These are phyloP conservation scores for Phyllotis vaccarum DNA, from an alignment of 2,797 vertebrate species.

Conservation along the genomic window DNA sequence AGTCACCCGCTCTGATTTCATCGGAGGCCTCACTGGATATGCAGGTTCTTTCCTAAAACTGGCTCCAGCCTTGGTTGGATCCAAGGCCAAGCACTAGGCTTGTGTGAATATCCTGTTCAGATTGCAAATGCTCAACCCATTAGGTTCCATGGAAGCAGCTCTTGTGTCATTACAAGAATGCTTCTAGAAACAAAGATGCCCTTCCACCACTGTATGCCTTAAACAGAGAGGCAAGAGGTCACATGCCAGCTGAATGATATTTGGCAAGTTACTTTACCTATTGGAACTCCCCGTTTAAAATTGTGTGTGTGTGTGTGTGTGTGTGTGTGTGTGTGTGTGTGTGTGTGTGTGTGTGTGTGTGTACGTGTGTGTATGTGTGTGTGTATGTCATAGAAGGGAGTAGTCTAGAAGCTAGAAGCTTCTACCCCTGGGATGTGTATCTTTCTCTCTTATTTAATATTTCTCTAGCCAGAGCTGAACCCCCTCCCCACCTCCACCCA, in stretches of 20 bases:
- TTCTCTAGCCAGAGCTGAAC: background rate
- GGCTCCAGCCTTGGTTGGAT: background rate
- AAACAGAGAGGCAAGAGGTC: background rate
- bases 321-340: background rate
- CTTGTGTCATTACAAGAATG: background rate
- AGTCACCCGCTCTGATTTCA: background rate
- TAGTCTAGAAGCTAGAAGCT: background rate
- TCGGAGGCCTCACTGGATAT: background rate
- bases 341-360: background rate
- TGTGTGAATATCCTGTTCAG: background rate
- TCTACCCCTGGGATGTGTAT: too few relatives aligned
- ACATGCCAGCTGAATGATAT: background rate
- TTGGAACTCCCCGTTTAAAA: background rate
- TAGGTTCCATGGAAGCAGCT: background rate
- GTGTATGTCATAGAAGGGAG: too few relatives aligned
- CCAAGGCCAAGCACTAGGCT: background rate
- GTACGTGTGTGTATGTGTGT: too few relatives aligned
- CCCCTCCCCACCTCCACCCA: background rate
- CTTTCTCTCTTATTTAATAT: background rate
- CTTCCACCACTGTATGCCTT: background rate
- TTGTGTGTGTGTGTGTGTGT: background rate
- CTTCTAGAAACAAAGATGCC: constrained; percentile 11
- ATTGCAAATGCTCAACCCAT: background rate
- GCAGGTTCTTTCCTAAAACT: background rate
- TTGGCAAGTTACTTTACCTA: background rate